Percentiles rank a stretch among this genome's conserved stretches.
Evolutionary conservation across 2,797 vertebrate species (phyloP).

Genomic region (Sarcophilus harrisii): DNA sequence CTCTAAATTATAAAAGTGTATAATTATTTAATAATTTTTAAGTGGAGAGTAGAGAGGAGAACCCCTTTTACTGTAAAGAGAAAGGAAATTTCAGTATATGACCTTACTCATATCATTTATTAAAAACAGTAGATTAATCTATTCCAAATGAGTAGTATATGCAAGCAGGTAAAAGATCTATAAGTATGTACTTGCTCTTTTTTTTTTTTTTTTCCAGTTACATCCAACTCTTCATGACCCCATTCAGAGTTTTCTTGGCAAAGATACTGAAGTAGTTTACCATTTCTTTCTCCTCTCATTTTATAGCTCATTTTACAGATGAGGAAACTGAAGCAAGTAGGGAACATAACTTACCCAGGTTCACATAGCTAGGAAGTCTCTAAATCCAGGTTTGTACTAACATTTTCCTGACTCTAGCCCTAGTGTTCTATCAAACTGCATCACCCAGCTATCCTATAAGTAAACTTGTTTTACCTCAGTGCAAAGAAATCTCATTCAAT

Average conservation of each 20-base stretch:
- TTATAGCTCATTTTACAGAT: too few relatives aligned
- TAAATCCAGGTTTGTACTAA: too few relatives aligned
- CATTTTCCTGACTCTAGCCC: too few relatives aligned
- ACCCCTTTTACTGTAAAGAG: not conserved
- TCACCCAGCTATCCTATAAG: too few relatives aligned
- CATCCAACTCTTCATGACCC: not conserved
- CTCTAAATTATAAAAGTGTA: not conserved
- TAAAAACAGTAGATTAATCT: not conserved
- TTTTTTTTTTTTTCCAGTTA: not conserved
- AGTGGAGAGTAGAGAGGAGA: not conserved
- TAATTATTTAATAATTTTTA: not conserved
- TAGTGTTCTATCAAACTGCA: too few relatives aligned
- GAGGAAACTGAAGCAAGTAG: too few relatives aligned
- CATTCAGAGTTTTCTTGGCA: not conserved
- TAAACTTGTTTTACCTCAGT: too few relatives aligned
- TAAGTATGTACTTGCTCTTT: not conserved
- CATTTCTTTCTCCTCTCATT: too few relatives aligned
- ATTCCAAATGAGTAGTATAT: not conserved
- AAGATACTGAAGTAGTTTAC: not conserved
- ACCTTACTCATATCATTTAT: not conserved
- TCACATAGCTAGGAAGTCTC: too few relatives aligned
- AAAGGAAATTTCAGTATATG: not conserved
- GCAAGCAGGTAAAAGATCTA: not conserved
- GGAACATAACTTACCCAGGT: too few relatives aligned
- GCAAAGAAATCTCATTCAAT: too few relatives aligned